Conservation (phyloP, 2,113 vertebrate species). For the Clinocottus analis region DNA sequence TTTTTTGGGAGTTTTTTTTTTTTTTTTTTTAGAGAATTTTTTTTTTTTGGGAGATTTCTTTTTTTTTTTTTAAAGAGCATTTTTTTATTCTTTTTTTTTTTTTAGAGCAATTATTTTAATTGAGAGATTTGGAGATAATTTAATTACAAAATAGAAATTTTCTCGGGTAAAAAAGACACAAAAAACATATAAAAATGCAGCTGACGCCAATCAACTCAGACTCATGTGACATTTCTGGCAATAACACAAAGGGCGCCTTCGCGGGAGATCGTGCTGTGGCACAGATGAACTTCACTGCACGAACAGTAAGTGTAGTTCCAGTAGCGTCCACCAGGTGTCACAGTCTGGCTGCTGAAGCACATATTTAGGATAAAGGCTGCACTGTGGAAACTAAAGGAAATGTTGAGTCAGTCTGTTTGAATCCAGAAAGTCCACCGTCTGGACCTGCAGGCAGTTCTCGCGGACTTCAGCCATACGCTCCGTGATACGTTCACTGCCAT, state of each 20-base stretch:
- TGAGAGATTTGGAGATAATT: too few relatives aligned
- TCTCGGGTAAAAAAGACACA: too few relatives aligned
- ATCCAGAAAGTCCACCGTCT: neutral
- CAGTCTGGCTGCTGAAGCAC: neutral
- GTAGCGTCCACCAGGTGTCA: conserved; percentile 58
- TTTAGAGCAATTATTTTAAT: too few relatives aligned
- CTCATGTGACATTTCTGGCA: too few relatives aligned
- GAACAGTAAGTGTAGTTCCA: neutral
- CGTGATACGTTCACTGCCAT: conserved; percentile 2
- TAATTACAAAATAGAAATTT: too few relatives aligned
- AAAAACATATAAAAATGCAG: too few relatives aligned
- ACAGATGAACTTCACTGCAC: neutral
- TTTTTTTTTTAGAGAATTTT: too few relatives aligned
- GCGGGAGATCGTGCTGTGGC: neutral
- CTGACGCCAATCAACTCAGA: fast-evolving
- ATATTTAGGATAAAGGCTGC: neutral
- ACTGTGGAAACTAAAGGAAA: neutral
- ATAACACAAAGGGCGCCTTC: neutral
- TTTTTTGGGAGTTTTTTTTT: too few relatives aligned
- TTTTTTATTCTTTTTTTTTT: too few relatives aligned
- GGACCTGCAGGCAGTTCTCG: conserved; percentile 8
- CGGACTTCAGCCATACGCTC: neutral
- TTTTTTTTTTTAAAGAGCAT: too few relatives aligned
- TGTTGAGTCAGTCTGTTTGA: conserved; percentile 6
- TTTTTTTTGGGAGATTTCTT: too few relatives aligned